Conservation (phyloP, 2,888 invertebrate species). For the Mythimna ferrago region DNA sequence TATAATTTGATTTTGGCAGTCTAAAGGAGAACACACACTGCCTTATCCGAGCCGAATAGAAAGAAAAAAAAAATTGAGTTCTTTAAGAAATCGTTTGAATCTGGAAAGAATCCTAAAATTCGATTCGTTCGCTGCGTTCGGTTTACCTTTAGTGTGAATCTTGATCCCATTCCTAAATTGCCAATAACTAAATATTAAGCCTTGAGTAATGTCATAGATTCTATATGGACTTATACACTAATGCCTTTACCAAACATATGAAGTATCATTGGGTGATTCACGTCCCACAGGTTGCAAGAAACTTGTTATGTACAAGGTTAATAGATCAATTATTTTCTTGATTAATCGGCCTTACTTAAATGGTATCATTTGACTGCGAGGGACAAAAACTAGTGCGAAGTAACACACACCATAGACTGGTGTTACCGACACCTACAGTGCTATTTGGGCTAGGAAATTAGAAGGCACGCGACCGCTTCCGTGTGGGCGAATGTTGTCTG, state of each 20-base stretch:
- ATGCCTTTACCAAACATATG: slow-evolving; percentile 5
- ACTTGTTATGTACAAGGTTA: slow-evolving; percentile 42
- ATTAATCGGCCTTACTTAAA: slow-evolving; percentile 42
- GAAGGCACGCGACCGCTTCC: slow-evolving; percentile 36
- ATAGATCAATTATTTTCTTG: slow-evolving; percentile 47
- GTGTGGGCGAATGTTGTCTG: slow-evolving; percentile 22
- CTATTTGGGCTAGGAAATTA: slow-evolving; percentile 30
- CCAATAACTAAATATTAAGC: too few relatives aligned
- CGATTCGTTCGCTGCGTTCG: too few relatives aligned
- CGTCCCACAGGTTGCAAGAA: slow-evolving; percentile 5
- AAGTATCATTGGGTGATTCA: slow-evolving; percentile 21
- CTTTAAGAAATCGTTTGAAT: too few relatives aligned
- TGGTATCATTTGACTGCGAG: slow-evolving; percentile 35
- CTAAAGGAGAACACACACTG: too few relatives aligned
- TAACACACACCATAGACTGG: neutral
- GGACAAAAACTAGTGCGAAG: slow-evolving; percentile 31
- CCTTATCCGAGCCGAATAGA: too few relatives aligned
- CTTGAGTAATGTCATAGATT: too few relatives aligned
- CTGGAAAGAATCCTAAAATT: too few relatives aligned
- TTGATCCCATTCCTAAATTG: too few relatives aligned
- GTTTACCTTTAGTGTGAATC: too few relatives aligned
- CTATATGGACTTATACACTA: neutral
- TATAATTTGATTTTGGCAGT: too few relatives aligned
- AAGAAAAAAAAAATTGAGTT: too few relatives aligned
- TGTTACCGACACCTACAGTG: slow-evolving; percentile 7